These are phyloP conservation scores for Catharus fuscescens DNA, from an alignment of 2,113 vertebrate species.

Conservation along the genomic window DNA sequence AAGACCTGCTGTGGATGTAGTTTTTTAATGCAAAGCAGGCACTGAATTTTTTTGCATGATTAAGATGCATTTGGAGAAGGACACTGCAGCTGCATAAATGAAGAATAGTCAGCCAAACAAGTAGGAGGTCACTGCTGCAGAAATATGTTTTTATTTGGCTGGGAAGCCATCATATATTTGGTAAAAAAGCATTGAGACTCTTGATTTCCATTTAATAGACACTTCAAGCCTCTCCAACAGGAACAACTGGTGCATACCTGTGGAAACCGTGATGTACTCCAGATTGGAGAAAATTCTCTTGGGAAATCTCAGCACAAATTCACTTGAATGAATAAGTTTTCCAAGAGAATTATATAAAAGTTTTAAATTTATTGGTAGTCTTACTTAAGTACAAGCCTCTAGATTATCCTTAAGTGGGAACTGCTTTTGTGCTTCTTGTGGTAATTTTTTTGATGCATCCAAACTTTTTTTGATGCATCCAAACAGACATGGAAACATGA, in stretches of 20 bases:
- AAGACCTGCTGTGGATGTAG: neutral
- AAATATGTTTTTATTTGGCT: conserved; percentile 23
- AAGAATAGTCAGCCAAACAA: neutral
- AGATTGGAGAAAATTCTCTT: neutral
- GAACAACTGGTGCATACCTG: neutral
- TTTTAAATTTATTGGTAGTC: neutral
- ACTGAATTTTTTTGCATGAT: conserved; percentile 4
- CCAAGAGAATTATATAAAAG: neutral
- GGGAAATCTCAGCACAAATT: neutral
- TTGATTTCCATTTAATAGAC: neutral
- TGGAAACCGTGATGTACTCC: neutral
- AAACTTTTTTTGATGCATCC: neutral
- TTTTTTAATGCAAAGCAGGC: conserved; percentile 18
- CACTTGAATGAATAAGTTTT: neutral
- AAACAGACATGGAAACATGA: neutral
- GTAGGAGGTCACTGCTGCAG: neutral
- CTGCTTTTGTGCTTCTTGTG: neutral
- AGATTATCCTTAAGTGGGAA: neutral
- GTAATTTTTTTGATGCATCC: neutral
- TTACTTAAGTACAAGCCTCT: neutral
- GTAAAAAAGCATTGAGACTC: neutral
- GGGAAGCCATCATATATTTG: neutral
- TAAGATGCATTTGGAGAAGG: neutral
- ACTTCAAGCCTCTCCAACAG: neutral
- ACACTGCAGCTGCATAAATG: conserved; percentile 33